Evolutionary conservation across 2,888 invertebrate species (phyloP).

Genomic region (Amblyjoppa fuscipennis): DNA sequence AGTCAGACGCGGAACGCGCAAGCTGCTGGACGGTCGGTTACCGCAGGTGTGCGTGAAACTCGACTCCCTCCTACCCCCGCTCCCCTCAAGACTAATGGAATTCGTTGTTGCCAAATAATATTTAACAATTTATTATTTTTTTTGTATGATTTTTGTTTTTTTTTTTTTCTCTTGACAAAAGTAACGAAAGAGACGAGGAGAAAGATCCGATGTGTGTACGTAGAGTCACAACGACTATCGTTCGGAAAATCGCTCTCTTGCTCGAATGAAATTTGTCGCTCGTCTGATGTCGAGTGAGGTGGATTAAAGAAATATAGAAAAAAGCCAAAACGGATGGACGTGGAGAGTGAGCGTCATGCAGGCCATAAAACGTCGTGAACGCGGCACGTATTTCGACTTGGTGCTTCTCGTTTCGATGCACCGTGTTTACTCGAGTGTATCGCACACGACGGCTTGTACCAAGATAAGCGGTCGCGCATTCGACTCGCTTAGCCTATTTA

Average conservation of each 20-base stretch:
- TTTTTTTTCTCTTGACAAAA: conserved; percentile 33
- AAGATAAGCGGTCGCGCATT: conserved; percentile 43
- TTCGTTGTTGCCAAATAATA: conserved; percentile 77
- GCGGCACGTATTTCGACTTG: conserved; percentile 54
- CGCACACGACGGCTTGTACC: conserved; percentile 47
- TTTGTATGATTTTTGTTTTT: not conserved
- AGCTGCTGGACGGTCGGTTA: conserved; percentile 75
- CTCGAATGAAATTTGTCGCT: conserved; percentile 1
- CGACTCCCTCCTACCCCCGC: conserved; percentile 61
- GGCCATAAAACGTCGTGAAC: conserved; percentile 67
- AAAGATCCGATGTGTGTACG: conserved; percentile 49
- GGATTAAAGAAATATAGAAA: not conserved
- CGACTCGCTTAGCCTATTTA: conserved; percentile 67
- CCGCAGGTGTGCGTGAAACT: conserved; percentile 59
- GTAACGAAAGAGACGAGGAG: conserved; percentile 43
- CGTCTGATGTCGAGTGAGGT: not conserved
- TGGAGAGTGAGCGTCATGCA: conserved; percentile 54
- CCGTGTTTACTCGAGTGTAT: conserved; percentile 33
- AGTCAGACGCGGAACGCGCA: conserved; percentile 65
- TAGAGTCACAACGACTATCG: conserved; percentile 52
- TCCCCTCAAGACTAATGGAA: conserved; percentile 70
- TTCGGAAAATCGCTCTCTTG: conserved; percentile 54
- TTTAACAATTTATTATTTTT: conserved; percentile 54
- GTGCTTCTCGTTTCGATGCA: conserved; percentile 59
- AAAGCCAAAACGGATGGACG: not conserved